These are phyloP conservation scores for Nansenia antarctica DNA, from an alignment of 2,113 vertebrate species.

Conservation along the genomic window DNA sequence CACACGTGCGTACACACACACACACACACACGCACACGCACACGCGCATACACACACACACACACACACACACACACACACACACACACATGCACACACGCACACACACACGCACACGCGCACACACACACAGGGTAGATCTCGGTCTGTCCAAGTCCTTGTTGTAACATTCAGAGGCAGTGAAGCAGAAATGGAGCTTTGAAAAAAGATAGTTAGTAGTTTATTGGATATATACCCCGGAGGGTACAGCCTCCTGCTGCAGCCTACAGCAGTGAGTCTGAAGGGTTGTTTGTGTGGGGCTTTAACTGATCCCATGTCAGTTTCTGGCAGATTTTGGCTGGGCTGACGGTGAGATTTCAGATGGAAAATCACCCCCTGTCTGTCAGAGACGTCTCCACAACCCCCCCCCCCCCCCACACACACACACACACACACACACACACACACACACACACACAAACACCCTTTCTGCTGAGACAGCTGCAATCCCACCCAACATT, in stretches of 20 bases:
- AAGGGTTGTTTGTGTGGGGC: neutral
- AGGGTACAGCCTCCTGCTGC: neutral
- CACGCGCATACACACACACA: neutral
- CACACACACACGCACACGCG: neutral
- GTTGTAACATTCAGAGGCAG: neutral
- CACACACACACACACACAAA: neutral
- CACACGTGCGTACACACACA: neutral
- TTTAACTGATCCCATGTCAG: neutral
- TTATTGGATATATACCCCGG: neutral
- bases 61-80: neutral
- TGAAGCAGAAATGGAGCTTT: neutral
- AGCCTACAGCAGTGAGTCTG: neutral
- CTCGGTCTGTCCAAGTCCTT: neutral
- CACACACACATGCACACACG: neutral
- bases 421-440: neutral
- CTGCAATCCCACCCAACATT: neutral
- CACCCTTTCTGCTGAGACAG: neutral
- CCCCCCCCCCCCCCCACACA: neutral
- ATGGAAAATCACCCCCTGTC: neutral
- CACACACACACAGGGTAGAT: neutral
- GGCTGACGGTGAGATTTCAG: slow-evolving; percentile 6
- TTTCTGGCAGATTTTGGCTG: neutral
- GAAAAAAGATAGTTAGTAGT: neutral
- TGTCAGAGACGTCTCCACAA: neutral
- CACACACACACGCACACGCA: neutral